Percentiles rank a stretch among this genome's conserved stretches.
Evolutionary conservation across 2,113 vertebrate species (phyloP).

Genomic region (Prolemur simus): DNA sequence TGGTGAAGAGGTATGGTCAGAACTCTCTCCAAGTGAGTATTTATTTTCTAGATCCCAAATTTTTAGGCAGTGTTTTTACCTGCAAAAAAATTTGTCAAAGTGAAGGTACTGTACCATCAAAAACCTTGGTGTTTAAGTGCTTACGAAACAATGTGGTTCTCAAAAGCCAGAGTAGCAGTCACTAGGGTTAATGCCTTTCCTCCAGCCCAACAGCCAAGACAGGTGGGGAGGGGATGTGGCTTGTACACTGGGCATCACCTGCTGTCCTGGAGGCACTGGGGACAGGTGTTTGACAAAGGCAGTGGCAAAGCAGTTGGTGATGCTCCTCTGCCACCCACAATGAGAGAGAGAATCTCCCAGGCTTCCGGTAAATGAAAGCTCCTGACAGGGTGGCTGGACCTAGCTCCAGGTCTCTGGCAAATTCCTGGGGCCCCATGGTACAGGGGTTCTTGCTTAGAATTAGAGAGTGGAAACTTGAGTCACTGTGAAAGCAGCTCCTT

Average conservation of each 20-base stretch:
- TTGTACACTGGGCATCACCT: background rate
- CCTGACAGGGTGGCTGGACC: accelerated
- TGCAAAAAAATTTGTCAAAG: background rate
- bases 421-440: too few species aligned
- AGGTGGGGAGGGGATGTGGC: background rate
- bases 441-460: background rate
- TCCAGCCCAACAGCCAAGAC: background rate
- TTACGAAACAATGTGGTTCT: background rate
- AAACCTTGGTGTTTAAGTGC: background rate
- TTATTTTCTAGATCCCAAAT: background rate
- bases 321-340: too few species aligned
- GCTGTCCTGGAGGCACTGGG: background rate
- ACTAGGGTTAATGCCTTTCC: too few species aligned
- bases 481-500: too few species aligned
- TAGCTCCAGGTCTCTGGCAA: background rate
- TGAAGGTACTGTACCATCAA: background rate
- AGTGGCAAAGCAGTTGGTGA: too few species aligned
- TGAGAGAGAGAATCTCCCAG: too few species aligned
- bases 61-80: background rate
- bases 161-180: background rate
- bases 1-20: background rate
- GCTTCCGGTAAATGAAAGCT: background rate
- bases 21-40: background rate
- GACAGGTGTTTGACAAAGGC: background rate
- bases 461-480: background rate